phyloP scores from a whole-genome alignment of 2,797 vertebrate species.

The Rachycentron canadum region DNA sequence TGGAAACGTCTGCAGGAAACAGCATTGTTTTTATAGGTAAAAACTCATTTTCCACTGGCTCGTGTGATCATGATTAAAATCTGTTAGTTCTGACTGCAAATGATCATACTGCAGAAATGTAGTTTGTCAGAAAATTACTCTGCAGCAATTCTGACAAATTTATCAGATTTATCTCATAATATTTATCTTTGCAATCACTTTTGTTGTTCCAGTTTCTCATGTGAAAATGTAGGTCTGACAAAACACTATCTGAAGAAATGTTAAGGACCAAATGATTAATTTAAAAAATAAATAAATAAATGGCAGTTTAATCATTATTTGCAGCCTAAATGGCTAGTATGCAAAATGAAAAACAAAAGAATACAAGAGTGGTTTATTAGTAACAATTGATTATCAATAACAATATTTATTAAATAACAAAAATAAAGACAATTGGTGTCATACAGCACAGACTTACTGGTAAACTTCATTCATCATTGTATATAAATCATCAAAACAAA shows the following conservation, averaged over 20 bases:
- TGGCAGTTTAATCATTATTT: not conserved
- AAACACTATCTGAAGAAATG: not conserved
- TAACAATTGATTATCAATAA: constrained; percentile 55
- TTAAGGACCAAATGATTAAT: not conserved
- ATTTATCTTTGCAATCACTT: not conserved
- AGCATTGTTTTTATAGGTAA: too few species aligned
- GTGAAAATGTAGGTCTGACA: not conserved
- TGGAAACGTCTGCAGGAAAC: not conserved
- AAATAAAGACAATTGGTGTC: constrained; percentile 29
- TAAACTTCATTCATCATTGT: constrained; percentile 41
- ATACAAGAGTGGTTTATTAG: constrained; percentile 74
- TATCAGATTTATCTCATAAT: too few species aligned
- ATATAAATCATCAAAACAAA: constrained; percentile 14
- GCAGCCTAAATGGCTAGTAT: not conserved
- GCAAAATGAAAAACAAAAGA: constrained; percentile 13
- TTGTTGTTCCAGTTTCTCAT: not conserved
- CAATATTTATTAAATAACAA: constrained; percentile 42
- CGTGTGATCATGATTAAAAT: not conserved
- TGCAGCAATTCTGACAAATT: not conserved
- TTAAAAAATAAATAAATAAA: not conserved
- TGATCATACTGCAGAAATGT: not conserved
- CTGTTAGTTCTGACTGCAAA: not conserved
- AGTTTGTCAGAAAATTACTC: not conserved
- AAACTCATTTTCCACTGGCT: not conserved
- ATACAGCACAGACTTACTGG: constrained; percentile 43